Evolutionary conservation across 2,888 invertebrate genomes (phyloP), one percentile per base, ranked within the genome.

Genomic region (Amiota mariae): DNA sequence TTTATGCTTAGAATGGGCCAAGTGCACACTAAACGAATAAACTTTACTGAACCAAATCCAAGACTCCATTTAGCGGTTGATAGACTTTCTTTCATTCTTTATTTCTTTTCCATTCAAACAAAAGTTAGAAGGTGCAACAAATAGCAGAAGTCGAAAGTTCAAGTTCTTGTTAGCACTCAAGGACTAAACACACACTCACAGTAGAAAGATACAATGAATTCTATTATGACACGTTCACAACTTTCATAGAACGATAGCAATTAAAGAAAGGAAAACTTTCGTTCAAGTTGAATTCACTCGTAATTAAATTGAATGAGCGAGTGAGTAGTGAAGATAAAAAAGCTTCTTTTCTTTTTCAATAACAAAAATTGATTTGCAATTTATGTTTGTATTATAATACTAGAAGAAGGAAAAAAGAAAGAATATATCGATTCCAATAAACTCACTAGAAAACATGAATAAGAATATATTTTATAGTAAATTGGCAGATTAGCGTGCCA

Each of bases 291-390:
- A 79, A 73, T 6, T 36, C 77, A 76, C 77, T 73, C 79, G 79
- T 83, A 83, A 82, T 82, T 82, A 81, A 82, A 82, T 82, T 82
- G 82, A 83, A 82, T 82, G 79, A 75, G 15, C 11, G 49, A 47
- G 20, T 49, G 20, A 49, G 10, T 24, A 49, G 10, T 24, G 24
- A 24, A 24, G 24, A 24, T 24, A 24, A 24, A 24, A 24, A 24
- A 24, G 24, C 24, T 24, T 24, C 24, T 24, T 24, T 24, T 24
- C 2, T 63, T 24, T 63, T 46, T 46, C 63, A 63, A 63, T 63
- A 63, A 47, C n/a, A 24, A 63, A 63, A 63, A 63, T 63, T 63
- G 63, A 63, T 63, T 63, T 63, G 46, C 63, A 63, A 46, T 63
- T 63, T 63, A 63, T 63, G 24, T 24, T 24, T 24, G 24, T 24